These are phyloP conservation scores for Drosophila pseudoananassae DNA, from an alignment of 1,140 invertebrate species.

Conservation along the genomic window DNA sequence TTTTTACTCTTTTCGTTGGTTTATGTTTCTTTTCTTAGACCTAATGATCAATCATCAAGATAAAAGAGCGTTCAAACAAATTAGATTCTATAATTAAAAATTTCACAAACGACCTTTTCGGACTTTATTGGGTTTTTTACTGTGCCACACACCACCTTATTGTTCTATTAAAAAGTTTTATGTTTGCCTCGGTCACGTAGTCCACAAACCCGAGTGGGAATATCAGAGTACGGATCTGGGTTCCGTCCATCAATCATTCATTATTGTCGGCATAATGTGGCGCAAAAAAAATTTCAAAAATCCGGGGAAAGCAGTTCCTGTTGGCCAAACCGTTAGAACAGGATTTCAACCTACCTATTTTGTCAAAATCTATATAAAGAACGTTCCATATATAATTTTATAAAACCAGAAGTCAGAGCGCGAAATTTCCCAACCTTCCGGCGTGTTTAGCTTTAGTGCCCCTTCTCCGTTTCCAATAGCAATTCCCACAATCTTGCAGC, in stretches of 20 bases:
- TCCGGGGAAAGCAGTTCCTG: constrained; percentile 66
- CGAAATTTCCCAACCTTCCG: constrained; percentile 31
- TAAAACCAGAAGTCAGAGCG: not conserved
- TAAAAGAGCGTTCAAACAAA: constrained; percentile 63
- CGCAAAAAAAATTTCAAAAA: constrained; percentile 24
- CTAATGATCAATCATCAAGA: constrained; percentile 77
- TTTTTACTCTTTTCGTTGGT: constrained; percentile 51
- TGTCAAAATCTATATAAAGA: no score
- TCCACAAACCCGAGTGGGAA: constrained; percentile 43
- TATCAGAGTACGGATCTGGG: constrained; percentile 41
- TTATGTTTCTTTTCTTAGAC: constrained; percentile 32
- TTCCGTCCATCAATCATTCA: constrained; percentile 65
- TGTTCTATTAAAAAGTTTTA: constrained; percentile 62
- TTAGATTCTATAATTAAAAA: constrained; percentile 79
- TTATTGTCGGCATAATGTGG: constrained; percentile 37
- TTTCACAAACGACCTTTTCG: constrained; percentile 57
- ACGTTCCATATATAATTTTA: not conserved
- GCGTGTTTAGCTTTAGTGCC: constrained; percentile 1
- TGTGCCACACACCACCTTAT: constrained; percentile 38
- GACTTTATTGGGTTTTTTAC: constrained; percentile 33
- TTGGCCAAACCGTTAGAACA: constrained; percentile 9
- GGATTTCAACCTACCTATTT: not conserved
- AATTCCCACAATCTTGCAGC: constrained; percentile 36
- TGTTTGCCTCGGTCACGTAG: constrained; percentile 67
- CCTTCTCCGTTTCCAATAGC: constrained; percentile 32